Evolutionary conservation across 2,888 invertebrate genomes (phyloP).

Genomic region (Palloptera scutellata): DNA sequence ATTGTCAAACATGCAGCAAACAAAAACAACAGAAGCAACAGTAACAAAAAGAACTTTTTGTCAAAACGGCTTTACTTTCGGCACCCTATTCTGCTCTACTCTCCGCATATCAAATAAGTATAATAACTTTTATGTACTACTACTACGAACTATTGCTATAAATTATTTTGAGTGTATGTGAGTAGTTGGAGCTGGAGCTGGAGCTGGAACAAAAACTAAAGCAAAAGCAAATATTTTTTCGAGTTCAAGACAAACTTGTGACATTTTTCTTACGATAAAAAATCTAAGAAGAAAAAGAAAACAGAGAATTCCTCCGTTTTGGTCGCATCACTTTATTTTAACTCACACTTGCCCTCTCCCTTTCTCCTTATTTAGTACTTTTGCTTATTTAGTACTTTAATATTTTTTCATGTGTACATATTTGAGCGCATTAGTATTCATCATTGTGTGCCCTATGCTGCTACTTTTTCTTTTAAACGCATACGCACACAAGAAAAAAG

Average conservation of each 20-base stretch:
- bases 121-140: no score
- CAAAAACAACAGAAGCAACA: no score
- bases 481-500: no score
- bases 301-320: no score
- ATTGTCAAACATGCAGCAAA: neutral
- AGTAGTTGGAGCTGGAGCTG: neutral
- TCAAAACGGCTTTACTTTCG: no score
- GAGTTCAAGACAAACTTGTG: constrained; percentile 43
- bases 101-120: no score
- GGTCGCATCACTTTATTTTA: neutral
- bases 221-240: neutral
- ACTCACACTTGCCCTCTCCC: neutral
- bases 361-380: neutral
- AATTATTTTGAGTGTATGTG: neutral
- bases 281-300: neutral
- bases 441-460: constrained; percentile 40
- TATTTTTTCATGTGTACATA: constrained; percentile 12
- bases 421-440: constrained; percentile 46
- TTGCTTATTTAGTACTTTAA: constrained; percentile 7
- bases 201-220: no score
- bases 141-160: no score
- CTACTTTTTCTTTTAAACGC: neutral
- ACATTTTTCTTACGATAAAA: constrained; percentile 41
- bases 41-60: no score
- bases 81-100: no score